Evolutionary conservation across 2,797 vertebrate species (phyloP).

Genomic region (Oreochromis mossambicus): DNA sequence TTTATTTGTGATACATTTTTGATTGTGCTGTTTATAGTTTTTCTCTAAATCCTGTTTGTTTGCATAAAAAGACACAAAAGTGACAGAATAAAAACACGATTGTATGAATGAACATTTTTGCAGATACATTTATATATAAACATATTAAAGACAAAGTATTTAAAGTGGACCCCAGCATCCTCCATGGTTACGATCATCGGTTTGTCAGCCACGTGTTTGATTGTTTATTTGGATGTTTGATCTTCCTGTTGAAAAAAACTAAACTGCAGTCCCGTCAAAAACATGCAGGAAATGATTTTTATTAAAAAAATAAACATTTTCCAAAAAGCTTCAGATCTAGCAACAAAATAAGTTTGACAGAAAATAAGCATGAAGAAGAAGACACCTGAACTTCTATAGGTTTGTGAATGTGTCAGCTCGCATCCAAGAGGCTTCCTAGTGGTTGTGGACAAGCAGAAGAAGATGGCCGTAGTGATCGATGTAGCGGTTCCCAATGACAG

Average conservation of each 20-base stretch:
- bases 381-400: not conserved
- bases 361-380: not conserved
- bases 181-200: not conserved
- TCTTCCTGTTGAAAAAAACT: not conserved
- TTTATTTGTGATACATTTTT: not conserved
- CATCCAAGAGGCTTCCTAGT: not conserved
- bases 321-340: fast-evolving
- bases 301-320: not conserved
- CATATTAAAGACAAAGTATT: not conserved
- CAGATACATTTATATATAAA: not conserved
- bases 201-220: fast-evolving
- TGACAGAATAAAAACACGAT: not conserved
- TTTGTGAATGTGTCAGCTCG: not conserved
- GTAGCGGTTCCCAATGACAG: not conserved
- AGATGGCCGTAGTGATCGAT: not conserved
- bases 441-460: not conserved
- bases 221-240: not conserved
- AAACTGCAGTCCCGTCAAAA: not conserved
- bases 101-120: not conserved
- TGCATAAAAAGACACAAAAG: not conserved
- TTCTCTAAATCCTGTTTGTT: not conserved
- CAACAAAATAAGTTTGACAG: too few relatives aligned
- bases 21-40: not conserved
- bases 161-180: not conserved
- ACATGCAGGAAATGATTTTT: not conserved